Evolutionary conservation across 2,797 vertebrate species (phyloP).

Genomic region (Anolis apletophallus): DNA sequence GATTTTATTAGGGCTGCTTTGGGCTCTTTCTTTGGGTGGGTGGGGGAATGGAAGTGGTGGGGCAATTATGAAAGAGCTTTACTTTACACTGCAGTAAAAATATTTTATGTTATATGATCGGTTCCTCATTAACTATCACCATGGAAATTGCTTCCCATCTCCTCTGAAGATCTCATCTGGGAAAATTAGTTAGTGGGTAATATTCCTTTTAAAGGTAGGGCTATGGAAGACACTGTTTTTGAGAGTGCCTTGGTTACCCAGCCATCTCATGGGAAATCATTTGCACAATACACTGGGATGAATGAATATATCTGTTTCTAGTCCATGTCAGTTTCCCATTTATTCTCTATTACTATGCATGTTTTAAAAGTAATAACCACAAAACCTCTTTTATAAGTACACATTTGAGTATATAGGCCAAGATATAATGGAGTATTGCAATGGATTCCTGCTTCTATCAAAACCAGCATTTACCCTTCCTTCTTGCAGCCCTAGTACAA

Average conservation of each 20-base stretch:
- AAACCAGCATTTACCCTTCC: too few relatives aligned
- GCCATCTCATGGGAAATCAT: neutral
- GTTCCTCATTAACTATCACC: neutral
- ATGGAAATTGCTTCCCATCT: neutral
- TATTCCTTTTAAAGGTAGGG: neutral
- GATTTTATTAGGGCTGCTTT: neutral
- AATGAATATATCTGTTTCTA: neutral
- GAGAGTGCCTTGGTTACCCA: neutral
- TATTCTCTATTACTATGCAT: neutral
- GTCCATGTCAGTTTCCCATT: neutral
- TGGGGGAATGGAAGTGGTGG: too few relatives aligned
- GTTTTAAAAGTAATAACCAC: neutral
- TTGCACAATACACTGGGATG: neutral
- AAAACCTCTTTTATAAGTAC: neutral
- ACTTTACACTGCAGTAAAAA: neutral
- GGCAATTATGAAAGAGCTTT: neutral
- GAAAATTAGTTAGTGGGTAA: slow-evolving; percentile 1
- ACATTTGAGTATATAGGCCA: neutral
- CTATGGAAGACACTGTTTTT: neutral
- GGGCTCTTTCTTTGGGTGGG: too few relatives aligned
- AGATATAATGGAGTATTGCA: too few relatives aligned
- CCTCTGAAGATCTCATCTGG: neutral
- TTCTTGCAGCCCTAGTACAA: too few relatives aligned
- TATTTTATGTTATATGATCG: neutral
- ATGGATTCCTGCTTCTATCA: too few relatives aligned